These are phyloP conservation scores for Perca flavescens DNA, from an alignment of 2,113 vertebrate genomes.

Conservation along the genomic window DNA sequence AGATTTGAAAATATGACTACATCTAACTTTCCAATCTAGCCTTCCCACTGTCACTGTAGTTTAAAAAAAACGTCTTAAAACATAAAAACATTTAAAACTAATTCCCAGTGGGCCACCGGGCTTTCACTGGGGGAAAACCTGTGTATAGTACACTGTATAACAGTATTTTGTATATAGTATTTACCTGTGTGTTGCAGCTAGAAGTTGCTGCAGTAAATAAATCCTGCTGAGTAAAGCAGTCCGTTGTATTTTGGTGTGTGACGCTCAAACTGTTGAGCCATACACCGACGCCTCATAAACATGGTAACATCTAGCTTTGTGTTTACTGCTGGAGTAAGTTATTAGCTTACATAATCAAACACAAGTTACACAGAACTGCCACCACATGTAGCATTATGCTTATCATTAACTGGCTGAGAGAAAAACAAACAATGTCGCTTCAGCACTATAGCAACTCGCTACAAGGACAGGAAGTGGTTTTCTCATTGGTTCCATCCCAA, in stretches of 20 bases:
- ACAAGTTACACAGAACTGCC: background rate
- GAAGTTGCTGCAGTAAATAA: background rate
- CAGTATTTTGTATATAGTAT: too few relatives aligned
- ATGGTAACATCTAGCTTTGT: background rate
- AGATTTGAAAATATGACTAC: too few relatives aligned
- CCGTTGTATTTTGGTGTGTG: background rate
- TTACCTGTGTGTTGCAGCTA: too few relatives aligned
- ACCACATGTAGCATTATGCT: slow-evolving; percentile 16
- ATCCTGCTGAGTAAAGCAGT: background rate
- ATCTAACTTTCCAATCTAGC: too few relatives aligned
- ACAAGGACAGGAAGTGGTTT: slow-evolving; percentile 80
- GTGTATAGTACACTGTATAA: too few relatives aligned
- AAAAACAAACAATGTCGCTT: slow-evolving; percentile 36
- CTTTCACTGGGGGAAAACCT: too few relatives aligned
- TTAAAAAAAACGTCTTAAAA: too few relatives aligned
- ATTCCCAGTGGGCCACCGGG: too few relatives aligned
- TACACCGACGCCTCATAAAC: background rate
- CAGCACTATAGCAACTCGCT: slow-evolving; percentile 37
- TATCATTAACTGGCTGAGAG: slow-evolving; percentile 11
- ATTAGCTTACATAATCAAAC: slow-evolving; percentile 3
- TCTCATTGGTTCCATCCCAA: slow-evolving; percentile 18
- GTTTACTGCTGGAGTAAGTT: slow-evolving; percentile 8
- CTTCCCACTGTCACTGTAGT: too few relatives aligned
- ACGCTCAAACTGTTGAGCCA: background rate
- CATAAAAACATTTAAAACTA: too few relatives aligned